A percentile compares a stretch with the other conserved stretches of the same genome.
These are phyloP conservation scores for Anthoscopus minutus DNA, from an alignment of 2,113 vertebrate genomes.

Conservation along the genomic window DNA sequence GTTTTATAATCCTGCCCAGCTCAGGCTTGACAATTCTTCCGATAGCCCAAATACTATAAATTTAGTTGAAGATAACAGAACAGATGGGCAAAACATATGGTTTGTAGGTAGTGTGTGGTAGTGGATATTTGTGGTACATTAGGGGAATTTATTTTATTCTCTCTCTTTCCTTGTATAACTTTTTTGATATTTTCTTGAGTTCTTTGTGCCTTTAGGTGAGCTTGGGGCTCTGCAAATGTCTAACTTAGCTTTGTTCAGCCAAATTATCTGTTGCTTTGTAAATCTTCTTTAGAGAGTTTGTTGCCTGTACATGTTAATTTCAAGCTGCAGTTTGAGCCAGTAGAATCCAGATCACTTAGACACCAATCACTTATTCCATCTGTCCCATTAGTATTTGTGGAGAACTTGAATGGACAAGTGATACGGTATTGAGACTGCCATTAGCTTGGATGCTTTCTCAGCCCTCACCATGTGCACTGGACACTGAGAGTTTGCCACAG, in stretches of 20 bases:
- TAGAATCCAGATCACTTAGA: not conserved
- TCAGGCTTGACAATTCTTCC: constrained; percentile 76
- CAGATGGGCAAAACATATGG: constrained; percentile 84
- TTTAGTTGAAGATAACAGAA: constrained; percentile 81
- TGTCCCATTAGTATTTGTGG: not conserved
- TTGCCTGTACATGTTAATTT: not conserved
- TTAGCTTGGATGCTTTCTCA: not conserved
- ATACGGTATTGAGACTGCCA: not conserved
- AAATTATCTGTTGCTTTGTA: not conserved
- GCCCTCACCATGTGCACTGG: not conserved
- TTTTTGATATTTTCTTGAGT: constrained; percentile 68
- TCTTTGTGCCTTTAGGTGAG: constrained; percentile 57
- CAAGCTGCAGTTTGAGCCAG: not conserved
- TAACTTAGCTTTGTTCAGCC: constrained; percentile 5
- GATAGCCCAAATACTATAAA: constrained; percentile 83
- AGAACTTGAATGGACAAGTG: not conserved
- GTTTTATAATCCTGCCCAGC: constrained; percentile 75
- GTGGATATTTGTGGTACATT: constrained; percentile 79
- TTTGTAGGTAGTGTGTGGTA: constrained; percentile 80
- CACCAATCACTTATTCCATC: not conserved
- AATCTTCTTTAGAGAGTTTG: not conserved
- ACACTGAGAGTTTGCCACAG: not conserved
- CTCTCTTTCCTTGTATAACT: constrained; percentile 70
- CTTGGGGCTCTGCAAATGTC: not conserved
- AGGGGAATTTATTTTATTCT: constrained; percentile 82